These are phyloP conservation scores for Anoplius nigerrimus DNA, from an alignment of 2,888 invertebrate genomes.

Conservation along the genomic window DNA sequence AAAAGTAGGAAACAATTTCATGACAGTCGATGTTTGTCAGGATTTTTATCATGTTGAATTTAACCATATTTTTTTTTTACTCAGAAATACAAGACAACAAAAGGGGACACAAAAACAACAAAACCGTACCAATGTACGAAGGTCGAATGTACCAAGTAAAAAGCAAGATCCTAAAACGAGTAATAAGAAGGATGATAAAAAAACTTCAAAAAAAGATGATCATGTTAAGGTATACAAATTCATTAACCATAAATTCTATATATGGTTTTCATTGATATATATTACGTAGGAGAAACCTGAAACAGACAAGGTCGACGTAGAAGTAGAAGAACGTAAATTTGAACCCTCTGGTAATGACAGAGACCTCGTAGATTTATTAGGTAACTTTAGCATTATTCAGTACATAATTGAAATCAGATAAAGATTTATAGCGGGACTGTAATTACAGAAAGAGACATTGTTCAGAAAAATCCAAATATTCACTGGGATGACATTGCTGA, in stretches of 20 bases:
- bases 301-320: slow-evolving; percentile 81
- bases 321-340: slow-evolving; percentile 87
- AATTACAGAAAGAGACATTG: slow-evolving; percentile 87
- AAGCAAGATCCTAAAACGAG: slow-evolving; percentile 73
- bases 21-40: too few relatives aligned
- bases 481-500: slow-evolving; percentile 97
- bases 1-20: slow-evolving; percentile 77
- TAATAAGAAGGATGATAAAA: slow-evolving; percentile 71
- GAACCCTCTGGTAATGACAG: slow-evolving; percentile 90
- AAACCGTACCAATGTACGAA: slow-evolving; percentile 67
- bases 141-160: slow-evolving; percentile 66
- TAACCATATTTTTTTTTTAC: slow-evolving; percentile 12
- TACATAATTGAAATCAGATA: neutral
- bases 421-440: neutral
- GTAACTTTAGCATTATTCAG: slow-evolving; percentile 72
- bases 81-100: slow-evolving; percentile 68
- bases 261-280: neutral
- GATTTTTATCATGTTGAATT: neutral
- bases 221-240: slow-evolving; percentile 57
- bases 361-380: slow-evolving; percentile 94
- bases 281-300: slow-evolving; percentile 79
- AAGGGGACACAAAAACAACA: slow-evolving; percentile 67
- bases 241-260: too few relatives aligned
- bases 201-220: slow-evolving; percentile 76
- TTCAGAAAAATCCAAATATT: slow-evolving; percentile 97